These are phyloP conservation scores for Chloroclysta siterata DNA, from an alignment of 2,888 invertebrate genomes.

Conservation along the genomic window DNA sequence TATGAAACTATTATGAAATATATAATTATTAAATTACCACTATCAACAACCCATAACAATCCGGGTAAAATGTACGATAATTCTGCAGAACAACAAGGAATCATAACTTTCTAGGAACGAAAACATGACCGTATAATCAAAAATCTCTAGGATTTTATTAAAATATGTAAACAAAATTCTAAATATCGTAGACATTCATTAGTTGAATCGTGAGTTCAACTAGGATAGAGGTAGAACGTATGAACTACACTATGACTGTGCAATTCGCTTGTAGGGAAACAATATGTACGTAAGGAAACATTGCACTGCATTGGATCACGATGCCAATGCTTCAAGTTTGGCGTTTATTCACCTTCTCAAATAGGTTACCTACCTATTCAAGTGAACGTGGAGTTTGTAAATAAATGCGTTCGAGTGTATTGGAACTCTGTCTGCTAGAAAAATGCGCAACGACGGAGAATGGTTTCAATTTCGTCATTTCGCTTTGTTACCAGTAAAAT, in stretches of 20 bases:
- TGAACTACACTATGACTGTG: neutral
- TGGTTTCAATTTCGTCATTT: too few relatives aligned
- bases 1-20: too few relatives aligned
- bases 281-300: neutral
- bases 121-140: too few relatives aligned
- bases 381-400: neutral
- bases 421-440: neutral
- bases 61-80: too few relatives aligned
- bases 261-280: neutral
- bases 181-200: neutral
- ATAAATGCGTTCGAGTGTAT: neutral
- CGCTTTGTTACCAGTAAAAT: too few relatives aligned
- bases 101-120: too few relatives aligned
- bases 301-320: constrained; percentile 1
- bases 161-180: neutral
- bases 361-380: neutral
- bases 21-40: too few relatives aligned
- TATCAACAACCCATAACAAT: too few relatives aligned
- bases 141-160: too few relatives aligned
- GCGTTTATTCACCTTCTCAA: neutral
- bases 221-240: neutral
- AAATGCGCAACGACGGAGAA: neutral
- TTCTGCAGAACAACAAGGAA: too few relatives aligned
- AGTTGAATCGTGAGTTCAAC: neutral
- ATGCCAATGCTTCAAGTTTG: constrained; percentile 2